Percentiles rank a stretch among this genome's conserved stretches.
phyloP scores from a whole-genome alignment of 2,113 vertebrate genomes.

The Actenoides lindsayi region DNA sequence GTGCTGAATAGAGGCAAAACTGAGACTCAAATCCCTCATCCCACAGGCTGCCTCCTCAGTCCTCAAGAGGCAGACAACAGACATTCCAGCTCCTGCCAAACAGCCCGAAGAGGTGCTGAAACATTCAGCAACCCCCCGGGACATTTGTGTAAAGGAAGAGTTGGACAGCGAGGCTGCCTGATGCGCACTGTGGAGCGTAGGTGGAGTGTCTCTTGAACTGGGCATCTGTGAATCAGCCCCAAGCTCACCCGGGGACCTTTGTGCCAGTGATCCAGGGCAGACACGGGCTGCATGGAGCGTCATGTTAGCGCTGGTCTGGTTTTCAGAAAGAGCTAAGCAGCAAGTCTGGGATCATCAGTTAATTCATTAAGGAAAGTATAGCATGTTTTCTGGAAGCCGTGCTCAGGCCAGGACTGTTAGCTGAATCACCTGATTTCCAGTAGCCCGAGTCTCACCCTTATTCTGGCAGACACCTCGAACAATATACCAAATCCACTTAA shows the following conservation, averaged over 20 bases:
- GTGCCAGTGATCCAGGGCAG: rapidly evolving
- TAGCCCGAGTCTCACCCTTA: not conserved
- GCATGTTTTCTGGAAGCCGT: not conserved
- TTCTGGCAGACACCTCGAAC: not conserved
- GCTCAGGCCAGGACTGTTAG: not conserved
- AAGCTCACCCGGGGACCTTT: not conserved
- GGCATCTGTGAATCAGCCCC: not conserved
- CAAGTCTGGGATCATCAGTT: not conserved
- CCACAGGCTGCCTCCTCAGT: not conserved
- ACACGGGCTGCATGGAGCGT: not conserved
- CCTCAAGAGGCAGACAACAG: not conserved
- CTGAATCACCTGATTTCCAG: not conserved
- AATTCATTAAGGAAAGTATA: not conserved
- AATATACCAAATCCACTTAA: not conserved
- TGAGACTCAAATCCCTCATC: not conserved
- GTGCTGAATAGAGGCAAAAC: conserved; percentile 46
- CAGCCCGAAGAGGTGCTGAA: not conserved
- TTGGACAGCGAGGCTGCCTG: not conserved
- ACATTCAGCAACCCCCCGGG: not conserved
- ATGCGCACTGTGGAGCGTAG: rapidly evolving
- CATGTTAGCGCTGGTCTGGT: not conserved
- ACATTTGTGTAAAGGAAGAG: not conserved
- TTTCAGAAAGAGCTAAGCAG: not conserved
- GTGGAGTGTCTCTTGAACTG: not conserved
- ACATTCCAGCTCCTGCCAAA: conserved; percentile 1